Percentiles rank a stretch among this genome's conserved stretches.
These are phyloP conservation scores for Onychorhynchus coronatus DNA, from an alignment of 2,113 vertebrate genomes.

Conservation along the genomic window DNA sequence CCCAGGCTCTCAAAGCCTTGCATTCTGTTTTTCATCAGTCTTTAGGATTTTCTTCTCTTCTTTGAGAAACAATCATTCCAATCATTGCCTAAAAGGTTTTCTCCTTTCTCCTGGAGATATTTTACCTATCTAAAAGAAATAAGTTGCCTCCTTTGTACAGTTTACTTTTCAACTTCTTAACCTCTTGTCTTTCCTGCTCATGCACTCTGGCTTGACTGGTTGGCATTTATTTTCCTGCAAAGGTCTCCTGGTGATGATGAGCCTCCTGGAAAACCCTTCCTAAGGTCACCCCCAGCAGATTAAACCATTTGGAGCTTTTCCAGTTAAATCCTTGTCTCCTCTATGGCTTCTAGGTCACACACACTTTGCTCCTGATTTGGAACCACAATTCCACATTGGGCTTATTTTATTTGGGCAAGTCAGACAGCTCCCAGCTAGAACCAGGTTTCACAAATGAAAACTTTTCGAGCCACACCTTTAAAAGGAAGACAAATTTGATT, in stretches of 20 bases:
- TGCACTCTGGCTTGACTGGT: neutral
- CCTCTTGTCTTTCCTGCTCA: neutral
- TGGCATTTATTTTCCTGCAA: neutral
- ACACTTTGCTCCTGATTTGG: neutral
- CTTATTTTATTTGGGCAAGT: neutral
- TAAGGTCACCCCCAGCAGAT: neutral
- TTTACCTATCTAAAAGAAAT: neutral
- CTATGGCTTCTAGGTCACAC: neutral
- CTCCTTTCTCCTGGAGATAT: neutral
- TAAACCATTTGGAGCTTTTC: neutral
- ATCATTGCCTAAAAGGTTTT: neutral
- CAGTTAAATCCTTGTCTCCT: neutral
- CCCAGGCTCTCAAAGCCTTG: neutral
- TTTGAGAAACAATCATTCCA: neutral
- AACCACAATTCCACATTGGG: neutral
- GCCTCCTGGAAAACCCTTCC: neutral
- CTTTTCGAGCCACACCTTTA: neutral
- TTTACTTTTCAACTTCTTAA: neutral
- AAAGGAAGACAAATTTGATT: neutral
- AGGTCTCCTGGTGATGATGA: neutral
- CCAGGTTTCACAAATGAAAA: neutral
- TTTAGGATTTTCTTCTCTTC: neutral
- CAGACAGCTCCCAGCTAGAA: neutral
- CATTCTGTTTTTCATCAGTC: neutral
- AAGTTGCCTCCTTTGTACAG: rapidly evolving